Evolutionary conservation across 2,113 vertebrate species (phyloP), one percentile per base, ranked within the genome.

Genomic region (Nibea albiflora): DNA sequence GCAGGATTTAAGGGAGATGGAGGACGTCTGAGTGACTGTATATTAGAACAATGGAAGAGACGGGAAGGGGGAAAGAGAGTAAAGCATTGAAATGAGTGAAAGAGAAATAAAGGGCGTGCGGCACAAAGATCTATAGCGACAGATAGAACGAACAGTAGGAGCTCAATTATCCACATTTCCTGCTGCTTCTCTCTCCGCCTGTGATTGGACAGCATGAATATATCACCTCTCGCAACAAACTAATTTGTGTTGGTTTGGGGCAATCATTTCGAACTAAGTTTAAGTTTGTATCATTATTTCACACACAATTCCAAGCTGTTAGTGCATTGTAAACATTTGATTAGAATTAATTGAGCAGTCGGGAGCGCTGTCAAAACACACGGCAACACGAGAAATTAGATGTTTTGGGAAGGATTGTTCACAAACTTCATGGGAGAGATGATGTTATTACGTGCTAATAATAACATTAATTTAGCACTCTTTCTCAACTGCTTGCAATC

Each of bases 271-370:
- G 85, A 90, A 90, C 86, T 81, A 82, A 83, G 78, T 85, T 80
- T 85, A 47, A 88, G 84, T 90, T 74, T 73, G 66, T 72, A 75
- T 90, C 85, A 88, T 89, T 77, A 85, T 84, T 69, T 79, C 83
- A 47, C 69, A 39, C 63, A 71, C 26, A 82, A 60, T 73, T 82
- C 78, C 67, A 85, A 81, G 90, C 88, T 87, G 89, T 90, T 89
- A 75, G 88, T 65, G 77, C 69, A 87, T 66, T 73, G 89, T 89
- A 92, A 93, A 93, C 88, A 92, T 93, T 90, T 90, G 90, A 92
- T 91, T 92, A 87, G 44, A 89, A 91, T 86, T 76, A 89, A 93
- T 81, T 73, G 87, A 88, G 91, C 90, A 60, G 83, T 80, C 62
- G 80, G 81, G 81, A 88, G 76, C 20, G 54, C 62, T 76, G 90